phyloP scores from a whole-genome alignment of 2,888 invertebrate genomes.

The Sinhomidia bicolor region DNA sequence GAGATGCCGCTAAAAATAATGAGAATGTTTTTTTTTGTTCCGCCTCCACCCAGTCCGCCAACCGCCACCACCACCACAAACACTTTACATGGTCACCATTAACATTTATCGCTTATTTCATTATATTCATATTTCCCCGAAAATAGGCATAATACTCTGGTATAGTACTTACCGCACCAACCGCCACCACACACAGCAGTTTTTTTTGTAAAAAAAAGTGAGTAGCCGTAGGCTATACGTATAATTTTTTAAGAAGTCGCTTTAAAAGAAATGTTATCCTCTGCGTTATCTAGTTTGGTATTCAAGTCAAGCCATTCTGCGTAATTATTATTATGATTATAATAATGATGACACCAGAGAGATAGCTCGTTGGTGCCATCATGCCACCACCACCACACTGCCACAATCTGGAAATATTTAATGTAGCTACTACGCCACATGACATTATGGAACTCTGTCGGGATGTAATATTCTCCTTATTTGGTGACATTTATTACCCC shows the following conservation, averaged over 20 bases:
- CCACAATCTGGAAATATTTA: neutral
- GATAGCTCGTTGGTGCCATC: conserved; percentile 1
- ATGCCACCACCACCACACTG: neutral
- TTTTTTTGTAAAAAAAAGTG: neutral
- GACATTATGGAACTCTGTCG: neutral
- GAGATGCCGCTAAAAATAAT: conserved; percentile 57
- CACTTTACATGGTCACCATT: conserved; percentile 49
- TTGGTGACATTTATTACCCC: conserved; percentile 62
- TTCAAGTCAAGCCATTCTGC: conserved; percentile 43
- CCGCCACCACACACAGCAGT: neutral
- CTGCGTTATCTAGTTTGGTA: conserved; percentile 4
- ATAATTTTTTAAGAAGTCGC: conserved; percentile 26
- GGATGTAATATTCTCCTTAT: conserved; percentile 39
- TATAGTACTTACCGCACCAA: neutral
- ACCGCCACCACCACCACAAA: neutral
- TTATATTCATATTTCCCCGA: conserved; percentile 6
- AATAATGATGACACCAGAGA: conserved; percentile 13
- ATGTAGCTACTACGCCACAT: neutral
- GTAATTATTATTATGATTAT: conserved; percentile 52
- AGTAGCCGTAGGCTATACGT: neutral
- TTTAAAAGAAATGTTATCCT: neutral
- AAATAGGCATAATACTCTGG: neutral
- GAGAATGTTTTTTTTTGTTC: conserved; percentile 34
- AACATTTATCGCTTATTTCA: conserved; percentile 47
- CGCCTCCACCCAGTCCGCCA: conserved; percentile 31